These are phyloP conservation scores for Epinotia bilunana DNA, from an alignment of 2,888 invertebrate genomes.

Conservation along the genomic window DNA sequence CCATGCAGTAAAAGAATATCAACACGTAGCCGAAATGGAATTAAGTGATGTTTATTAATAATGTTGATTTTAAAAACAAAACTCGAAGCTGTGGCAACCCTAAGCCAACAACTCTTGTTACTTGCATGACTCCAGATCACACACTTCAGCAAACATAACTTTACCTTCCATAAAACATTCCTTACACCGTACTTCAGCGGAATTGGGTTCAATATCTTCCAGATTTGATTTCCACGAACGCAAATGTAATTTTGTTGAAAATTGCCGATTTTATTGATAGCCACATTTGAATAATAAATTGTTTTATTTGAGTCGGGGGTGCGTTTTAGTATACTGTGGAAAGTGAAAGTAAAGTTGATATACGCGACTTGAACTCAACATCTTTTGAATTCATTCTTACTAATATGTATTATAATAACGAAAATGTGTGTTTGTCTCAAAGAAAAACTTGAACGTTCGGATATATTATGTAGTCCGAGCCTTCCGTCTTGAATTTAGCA, in stretches of 20 bases:
- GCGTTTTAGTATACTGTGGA: slow-evolving; percentile 16
- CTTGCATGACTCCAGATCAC: slow-evolving; percentile 47
- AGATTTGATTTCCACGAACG: neutral
- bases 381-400: neutral
- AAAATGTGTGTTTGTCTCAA: neutral
- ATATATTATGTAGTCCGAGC: no score
- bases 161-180: slow-evolving; percentile 6
- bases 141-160: slow-evolving; percentile 22
- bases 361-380: slow-evolving; percentile 18
- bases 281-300: slow-evolving; percentile 45
- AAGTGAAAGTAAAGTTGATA: slow-evolving; percentile 22
- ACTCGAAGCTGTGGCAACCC: slow-evolving; percentile 27
- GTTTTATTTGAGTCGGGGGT: slow-evolving; percentile 25
- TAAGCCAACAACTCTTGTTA: slow-evolving; percentile 34
- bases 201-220: neutral
- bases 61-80: neutral
- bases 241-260: slow-evolving; percentile 27
- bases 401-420: neutral
- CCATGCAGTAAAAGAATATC: no score
- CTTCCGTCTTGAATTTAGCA: no score
- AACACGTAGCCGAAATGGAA: no score
- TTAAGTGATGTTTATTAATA: no score
- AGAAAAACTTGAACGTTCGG: no score
- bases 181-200: slow-evolving; percentile 12
- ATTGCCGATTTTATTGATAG: slow-evolving; percentile 42